Percentiles rank a stretch among this genome's conserved stretches.
Conservation (phyloP, 2,113 vertebrate genomes). For the Lagopus muta region DNA sequence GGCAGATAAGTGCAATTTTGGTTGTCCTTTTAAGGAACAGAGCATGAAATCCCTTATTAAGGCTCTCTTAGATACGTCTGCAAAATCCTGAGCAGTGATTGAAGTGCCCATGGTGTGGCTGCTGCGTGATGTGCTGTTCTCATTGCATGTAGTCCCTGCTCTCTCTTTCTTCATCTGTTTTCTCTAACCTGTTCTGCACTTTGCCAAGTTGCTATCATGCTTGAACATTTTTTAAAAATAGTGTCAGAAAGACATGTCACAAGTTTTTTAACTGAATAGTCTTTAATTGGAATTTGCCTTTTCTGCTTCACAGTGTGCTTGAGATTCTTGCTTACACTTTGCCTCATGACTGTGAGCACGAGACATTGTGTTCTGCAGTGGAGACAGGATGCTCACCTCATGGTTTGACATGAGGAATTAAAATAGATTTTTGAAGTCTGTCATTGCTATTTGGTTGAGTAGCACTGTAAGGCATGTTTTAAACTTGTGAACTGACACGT, state of each 20-base stretch:
- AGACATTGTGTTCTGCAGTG: not conserved
- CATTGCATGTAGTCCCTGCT: not conserved
- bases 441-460: not conserved
- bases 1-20: slow-evolving; percentile 15
- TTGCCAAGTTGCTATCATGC: not conserved
- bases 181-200: not conserved
- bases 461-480: not conserved
- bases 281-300: not conserved
- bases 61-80: not conserved
- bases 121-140: not conserved
- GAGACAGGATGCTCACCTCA: not conserved
- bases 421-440: not conserved
- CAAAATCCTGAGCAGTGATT: not conserved
- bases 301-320: not conserved
- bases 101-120: fast-evolving
- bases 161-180: not conserved
- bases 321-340: not conserved
- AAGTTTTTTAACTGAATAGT: not conserved
- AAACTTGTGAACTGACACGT: not conserved
- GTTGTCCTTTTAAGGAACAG: not conserved
- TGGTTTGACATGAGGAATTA: not conserved
- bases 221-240: not conserved
- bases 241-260: not conserved
- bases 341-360: not conserved
- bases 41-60: not conserved